A percentile compares a stretch with the other conserved stretches of the same genome.
These are phyloP conservation scores for Callipepla squamata DNA, from an alignment of 2,113 vertebrate genomes.

Conservation along the genomic window DNA sequence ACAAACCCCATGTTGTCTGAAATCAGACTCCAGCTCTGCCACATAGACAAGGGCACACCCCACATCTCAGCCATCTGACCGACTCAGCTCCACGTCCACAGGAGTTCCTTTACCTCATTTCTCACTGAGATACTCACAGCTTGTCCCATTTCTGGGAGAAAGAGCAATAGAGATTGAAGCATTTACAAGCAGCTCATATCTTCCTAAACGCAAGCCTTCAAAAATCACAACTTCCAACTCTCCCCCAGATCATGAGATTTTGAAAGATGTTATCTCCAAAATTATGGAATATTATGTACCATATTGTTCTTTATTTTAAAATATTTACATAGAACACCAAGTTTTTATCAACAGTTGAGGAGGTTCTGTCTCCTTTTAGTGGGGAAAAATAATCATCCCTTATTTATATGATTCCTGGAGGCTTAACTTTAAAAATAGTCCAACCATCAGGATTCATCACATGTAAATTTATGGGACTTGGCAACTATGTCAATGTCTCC, in stretches of 20 bases:
- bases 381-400: not conserved
- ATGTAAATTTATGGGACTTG: conserved; percentile 66
- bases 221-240: conserved; percentile 49
- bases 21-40: not conserved
- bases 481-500: conserved; percentile 55
- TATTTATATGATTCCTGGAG: conserved; percentile 61
- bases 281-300: not conserved
- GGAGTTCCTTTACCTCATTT: not conserved
- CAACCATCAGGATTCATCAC: conserved; percentile 62
- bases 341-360: conserved; percentile 23
- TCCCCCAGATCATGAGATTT: conserved; percentile 44
- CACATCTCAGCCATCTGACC: fast-evolving
- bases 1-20: not conserved
- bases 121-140: not conserved
- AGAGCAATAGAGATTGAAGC: conserved; percentile 4
- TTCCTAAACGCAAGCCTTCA: conserved; percentile 60
- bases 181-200: conserved; percentile 35
- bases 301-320: not conserved
- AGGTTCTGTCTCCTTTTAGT: not conserved
- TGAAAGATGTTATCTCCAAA: not conserved
- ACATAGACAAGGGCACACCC: not conserved
- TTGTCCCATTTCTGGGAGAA: conserved; percentile 5
- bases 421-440: conserved; percentile 56
- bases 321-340: not conserved
- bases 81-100: not conserved